Conservation (phyloP, 2,797 vertebrate genomes). For the Parambassis ranga region DNA sequence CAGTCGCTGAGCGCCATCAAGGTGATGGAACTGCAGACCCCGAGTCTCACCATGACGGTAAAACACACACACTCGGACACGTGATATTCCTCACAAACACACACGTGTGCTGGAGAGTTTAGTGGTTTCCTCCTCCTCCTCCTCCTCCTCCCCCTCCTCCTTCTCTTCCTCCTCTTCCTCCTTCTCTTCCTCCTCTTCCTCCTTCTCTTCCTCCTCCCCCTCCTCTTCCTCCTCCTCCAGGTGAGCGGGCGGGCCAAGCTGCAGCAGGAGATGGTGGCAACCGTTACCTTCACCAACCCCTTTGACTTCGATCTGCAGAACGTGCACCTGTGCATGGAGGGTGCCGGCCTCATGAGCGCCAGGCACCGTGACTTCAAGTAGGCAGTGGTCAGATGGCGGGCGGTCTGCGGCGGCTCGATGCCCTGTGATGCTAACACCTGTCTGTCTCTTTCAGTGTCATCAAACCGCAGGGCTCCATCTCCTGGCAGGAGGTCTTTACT, state of each 20-base stretch:
- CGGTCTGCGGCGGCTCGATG: accelerated
- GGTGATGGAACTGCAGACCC: conserved; percentile 69
- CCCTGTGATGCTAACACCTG: not conserved
- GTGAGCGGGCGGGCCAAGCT: conserved; percentile 61
- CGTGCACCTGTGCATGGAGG: conserved; percentile 78
- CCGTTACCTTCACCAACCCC: conserved; percentile 85
- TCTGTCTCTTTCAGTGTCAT: conserved; percentile 23
- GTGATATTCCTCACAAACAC: no score
- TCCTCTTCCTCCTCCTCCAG: no score
- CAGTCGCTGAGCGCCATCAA: conserved; percentile 74
- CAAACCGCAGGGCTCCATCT: not conserved
- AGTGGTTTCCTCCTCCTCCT: not conserved
- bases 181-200: not conserved
- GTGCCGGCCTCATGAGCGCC: conserved; percentile 71
- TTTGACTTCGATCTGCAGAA: conserved; percentile 73
- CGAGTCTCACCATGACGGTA: conserved; percentile 80
- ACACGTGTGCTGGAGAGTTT: no score
- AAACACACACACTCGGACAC: not conserved
- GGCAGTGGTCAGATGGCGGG: not conserved
- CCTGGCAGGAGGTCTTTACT: conserved; percentile 23
- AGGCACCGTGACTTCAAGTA: conserved; percentile 79
- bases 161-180: not conserved
- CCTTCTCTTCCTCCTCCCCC: not conserved
- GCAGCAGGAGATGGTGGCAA: conserved; percentile 70
- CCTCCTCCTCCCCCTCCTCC: not conserved